Evolutionary conservation across 2,888 invertebrate species (phyloP).

Genomic region (Aelia acuminata): DNA sequence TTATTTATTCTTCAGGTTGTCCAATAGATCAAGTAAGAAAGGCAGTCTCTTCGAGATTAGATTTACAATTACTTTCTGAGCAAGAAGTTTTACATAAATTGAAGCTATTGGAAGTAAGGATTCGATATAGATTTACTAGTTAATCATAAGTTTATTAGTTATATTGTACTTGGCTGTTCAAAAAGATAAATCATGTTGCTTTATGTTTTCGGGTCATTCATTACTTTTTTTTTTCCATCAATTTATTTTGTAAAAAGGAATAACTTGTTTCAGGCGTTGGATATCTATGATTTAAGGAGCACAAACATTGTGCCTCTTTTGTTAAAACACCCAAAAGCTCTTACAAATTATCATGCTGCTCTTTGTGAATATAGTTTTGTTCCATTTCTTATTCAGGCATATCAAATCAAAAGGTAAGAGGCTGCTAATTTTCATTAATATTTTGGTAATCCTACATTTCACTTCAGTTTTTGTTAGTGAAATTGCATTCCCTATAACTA

Average conservation of each 20-base stretch:
- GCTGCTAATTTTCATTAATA: no score
- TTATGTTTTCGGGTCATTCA: neutral
- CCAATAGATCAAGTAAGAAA: neutral
- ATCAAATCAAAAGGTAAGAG: slow-evolving; percentile 7
- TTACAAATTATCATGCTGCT: slow-evolving; percentile 27
- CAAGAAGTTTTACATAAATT: neutral
- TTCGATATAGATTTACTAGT: neutral
- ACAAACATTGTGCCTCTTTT: neutral
- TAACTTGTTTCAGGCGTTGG: neutral
- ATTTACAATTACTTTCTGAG: slow-evolving; percentile 36
- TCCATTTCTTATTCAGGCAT: neutral
- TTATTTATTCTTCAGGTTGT: neutral
- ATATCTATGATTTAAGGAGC: neutral
- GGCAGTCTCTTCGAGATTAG: neutral
- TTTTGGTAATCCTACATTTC: no score
- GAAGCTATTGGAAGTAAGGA: neutral
- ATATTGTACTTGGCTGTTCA: neutral
- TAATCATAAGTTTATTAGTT: neutral
- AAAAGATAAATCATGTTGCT: neutral
- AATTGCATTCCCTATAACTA: no score
- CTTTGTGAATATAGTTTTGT: slow-evolving; percentile 44
- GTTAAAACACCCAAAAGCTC: neutral
- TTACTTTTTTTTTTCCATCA: neutral
- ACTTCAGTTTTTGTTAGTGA: no score
- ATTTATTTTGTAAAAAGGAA: neutral